Percentiles rank a stretch among this genome's conserved stretches.
Conservation (phyloP, 1,140 invertebrate genomes). For the Drosophila rhopaloa region DNA sequence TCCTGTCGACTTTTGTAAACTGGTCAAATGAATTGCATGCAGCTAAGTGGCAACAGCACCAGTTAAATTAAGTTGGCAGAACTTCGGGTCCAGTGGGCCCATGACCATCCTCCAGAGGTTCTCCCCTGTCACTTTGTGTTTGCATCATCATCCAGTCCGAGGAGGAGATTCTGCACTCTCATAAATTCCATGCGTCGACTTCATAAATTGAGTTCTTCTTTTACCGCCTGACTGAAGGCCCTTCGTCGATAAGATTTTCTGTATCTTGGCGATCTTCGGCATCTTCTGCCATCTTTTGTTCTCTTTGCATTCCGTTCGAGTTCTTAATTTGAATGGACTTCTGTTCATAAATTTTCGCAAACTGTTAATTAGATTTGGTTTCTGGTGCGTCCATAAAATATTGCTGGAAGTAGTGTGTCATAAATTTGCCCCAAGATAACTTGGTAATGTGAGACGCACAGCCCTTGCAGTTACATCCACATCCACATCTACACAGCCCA, state of each 20-base stretch:
- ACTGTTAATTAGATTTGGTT: conserved; percentile 53
- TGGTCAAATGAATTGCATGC: conserved; percentile 64
- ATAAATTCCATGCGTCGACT: conserved; percentile 68
- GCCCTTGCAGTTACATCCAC: neutral
- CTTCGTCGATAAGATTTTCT: conserved; percentile 36
- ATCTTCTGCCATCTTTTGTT: conserved; percentile 8
- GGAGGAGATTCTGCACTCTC: conserved; percentile 30
- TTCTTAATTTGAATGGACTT: conserved; percentile 36
- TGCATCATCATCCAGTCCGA: conserved; percentile 22
- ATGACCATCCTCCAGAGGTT: neutral
- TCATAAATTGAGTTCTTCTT: conserved; percentile 61
- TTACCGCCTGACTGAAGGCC: conserved; percentile 45
- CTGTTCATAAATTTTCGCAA: conserved; percentile 47
- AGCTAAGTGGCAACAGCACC: conserved; percentile 56
- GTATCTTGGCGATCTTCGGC: conserved; percentile 22
- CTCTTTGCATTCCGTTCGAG: conserved; percentile 19
- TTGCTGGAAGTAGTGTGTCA: conserved; percentile 9
- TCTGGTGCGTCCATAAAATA: conserved; percentile 18
- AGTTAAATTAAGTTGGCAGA: conserved; percentile 61
- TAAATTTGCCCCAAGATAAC: neutral
- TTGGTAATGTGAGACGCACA: conserved; percentile 19
- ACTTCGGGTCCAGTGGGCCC: conserved; percentile 41
- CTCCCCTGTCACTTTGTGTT: conserved; percentile 39
- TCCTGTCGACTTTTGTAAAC: conserved; percentile 59
- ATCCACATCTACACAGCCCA: conserved; percentile 23